Conservation (phyloP, 2,113 vertebrate species). For the Limanda limanda region DNA sequence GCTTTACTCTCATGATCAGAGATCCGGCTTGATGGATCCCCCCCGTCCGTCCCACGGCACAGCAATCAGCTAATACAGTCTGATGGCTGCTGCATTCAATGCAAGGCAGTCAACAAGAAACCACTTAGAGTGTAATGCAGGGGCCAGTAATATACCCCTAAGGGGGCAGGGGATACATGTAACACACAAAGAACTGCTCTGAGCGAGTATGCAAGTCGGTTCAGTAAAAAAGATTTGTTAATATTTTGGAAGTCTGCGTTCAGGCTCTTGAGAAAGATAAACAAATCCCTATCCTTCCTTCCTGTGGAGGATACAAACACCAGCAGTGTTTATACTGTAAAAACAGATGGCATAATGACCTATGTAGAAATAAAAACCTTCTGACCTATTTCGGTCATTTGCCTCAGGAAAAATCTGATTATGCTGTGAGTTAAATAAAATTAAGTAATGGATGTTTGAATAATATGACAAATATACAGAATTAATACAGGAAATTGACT, state of each 20-base stretch:
- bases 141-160: background rate
- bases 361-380: background rate
- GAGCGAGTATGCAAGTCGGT: background rate
- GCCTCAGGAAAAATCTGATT: background rate
- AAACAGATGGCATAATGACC: background rate
- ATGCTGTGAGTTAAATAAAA: background rate
- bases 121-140: background rate
- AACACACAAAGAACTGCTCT: background rate
- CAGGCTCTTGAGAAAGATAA: slow-evolving; percentile 8
- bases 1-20: slow-evolving; percentile 2
- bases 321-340: background rate
- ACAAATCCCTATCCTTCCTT: slow-evolving; percentile 2
- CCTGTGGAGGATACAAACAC: too few relatives aligned
- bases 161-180: background rate
- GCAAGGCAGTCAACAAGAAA: slow-evolving; percentile 17
- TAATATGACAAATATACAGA: background rate
- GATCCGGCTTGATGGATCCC: slow-evolving; percentile 13
- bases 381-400: slow-evolving; percentile 24
- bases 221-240: background rate
- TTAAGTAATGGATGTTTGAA: background rate
- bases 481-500: background rate
- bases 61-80: slow-evolving; percentile 35
- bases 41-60: background rate
- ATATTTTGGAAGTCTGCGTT: slow-evolving; percentile 3
- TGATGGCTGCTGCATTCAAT: slow-evolving; percentile 28